A percentile compares a stretch with the other conserved stretches of the same genome.
Conservation (phyloP, 2,113 vertebrate genomes). For the Salvelinus namaycush region DNA sequence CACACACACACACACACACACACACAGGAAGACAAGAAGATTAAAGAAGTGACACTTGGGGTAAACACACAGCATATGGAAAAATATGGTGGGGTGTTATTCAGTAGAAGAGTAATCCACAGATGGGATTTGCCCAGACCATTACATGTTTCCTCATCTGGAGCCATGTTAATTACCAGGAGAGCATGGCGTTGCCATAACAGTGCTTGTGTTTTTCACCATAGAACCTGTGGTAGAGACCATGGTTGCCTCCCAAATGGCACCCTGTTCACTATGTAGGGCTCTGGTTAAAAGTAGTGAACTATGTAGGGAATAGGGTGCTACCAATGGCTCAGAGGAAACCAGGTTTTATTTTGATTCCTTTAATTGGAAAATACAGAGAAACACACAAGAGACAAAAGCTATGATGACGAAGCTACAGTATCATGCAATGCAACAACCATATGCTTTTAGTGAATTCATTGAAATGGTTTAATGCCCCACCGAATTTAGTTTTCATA, state of each 20-base stretch:
- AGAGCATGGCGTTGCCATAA: conserved; percentile 38
- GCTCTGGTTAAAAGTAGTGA: no score
- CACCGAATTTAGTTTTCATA: no score
- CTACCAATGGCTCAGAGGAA: conserved; percentile 26
- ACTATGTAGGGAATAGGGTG: background rate
- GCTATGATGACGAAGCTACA: background rate
- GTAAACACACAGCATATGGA: conserved; percentile 16
- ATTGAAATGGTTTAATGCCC: no score
- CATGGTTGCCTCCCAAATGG: no score
- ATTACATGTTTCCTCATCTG: conserved; percentile 14
- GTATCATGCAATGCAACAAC: background rate
- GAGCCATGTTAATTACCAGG: conserved; percentile 9
- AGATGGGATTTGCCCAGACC: conserved; percentile 18
- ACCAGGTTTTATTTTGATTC: conserved; percentile 41
- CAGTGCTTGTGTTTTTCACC: conserved; percentile 17
- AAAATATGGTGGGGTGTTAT: conserved; percentile 10
- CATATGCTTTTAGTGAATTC: background rate
- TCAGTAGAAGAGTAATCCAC: background rate
- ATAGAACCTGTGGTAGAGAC: conserved; percentile 25
- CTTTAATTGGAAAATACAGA: conserved; percentile 31
- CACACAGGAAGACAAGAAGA: background rate
- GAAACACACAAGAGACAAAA: conserved; percentile 35
- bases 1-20: background rate
- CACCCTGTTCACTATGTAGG: no score
- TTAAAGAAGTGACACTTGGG: conserved; percentile 9